A percentile compares a stretch with the other conserved stretches of the same genome.
phyloP scores from a whole-genome alignment of 2,888 invertebrate species.

The Unio delphinus region DNA sequence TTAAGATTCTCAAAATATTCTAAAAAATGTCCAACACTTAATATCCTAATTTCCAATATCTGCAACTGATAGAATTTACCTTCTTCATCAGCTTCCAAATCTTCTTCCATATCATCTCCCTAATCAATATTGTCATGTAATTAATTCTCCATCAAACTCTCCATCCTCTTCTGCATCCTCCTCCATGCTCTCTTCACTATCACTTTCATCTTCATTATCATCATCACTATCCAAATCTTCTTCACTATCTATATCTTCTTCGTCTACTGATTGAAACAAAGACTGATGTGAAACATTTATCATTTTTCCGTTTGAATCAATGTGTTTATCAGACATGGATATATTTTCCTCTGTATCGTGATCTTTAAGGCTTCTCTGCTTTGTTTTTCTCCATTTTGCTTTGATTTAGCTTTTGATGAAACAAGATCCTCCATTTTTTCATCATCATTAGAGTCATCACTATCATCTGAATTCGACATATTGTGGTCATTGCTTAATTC shows the following conservation, averaged over 20 bases:
- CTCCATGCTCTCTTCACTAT: constrained; percentile 69
- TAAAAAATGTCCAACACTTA: no score
- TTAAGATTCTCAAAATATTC: no score
- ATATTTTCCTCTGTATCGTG: neutral
- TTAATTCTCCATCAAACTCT: constrained; percentile 21
- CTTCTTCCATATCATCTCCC: constrained; percentile 9
- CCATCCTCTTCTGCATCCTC: constrained; percentile 24
- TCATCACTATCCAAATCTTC: constrained; percentile 29
- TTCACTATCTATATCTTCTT: constrained; percentile 29
- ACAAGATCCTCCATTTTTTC: constrained; percentile 4
- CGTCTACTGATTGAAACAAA: neutral
- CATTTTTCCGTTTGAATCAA: neutral
- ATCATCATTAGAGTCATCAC: constrained; percentile 71
- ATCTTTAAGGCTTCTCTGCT: neutral
- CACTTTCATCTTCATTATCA: constrained; percentile 48
- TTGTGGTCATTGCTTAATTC: neutral
- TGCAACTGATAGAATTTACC: neutral
- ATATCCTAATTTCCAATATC: no score
- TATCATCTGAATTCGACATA: constrained; percentile 16
- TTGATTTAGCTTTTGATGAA: neutral
- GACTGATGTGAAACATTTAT: no score
- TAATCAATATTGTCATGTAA: constrained; percentile 10
- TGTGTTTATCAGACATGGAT: neutral
- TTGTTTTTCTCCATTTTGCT: neutral
- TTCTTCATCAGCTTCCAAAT: constrained; percentile 16